A percentile compares a stretch with the other conserved stretches of the same genome.
These are phyloP conservation scores for Papio anubis DNA, from an alignment of 2,113 vertebrate genomes.

Conservation along the genomic window DNA sequence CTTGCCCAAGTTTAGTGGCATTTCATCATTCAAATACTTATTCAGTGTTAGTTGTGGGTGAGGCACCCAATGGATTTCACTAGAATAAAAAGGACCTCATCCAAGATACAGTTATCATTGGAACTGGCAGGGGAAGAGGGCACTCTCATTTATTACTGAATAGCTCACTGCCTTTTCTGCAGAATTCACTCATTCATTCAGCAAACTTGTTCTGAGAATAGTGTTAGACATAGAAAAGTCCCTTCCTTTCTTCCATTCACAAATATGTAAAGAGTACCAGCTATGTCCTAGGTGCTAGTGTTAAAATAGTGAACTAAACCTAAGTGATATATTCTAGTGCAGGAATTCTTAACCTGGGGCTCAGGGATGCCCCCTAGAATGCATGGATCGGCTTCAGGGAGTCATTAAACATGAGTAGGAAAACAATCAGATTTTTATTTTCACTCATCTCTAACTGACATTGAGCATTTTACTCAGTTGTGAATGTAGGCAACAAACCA, in stretches of 20 bases:
- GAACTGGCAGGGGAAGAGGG: not conserved
- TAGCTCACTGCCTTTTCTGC: not conserved
- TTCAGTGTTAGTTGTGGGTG: not conserved
- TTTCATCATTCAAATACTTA: not conserved
- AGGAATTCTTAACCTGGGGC: not conserved
- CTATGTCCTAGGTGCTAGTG: no score
- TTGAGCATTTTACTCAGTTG: not conserved
- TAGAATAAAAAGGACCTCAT: not conserved
- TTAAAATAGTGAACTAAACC: slow-evolving; percentile 13
- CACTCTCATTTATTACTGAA: not conserved
- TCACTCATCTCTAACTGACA: slow-evolving; percentile 3
- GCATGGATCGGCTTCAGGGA: not conserved
- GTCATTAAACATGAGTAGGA: not conserved
- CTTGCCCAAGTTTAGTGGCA: not conserved
- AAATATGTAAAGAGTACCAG: not conserved
- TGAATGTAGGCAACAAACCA: not conserved
- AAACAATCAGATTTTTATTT: not conserved
- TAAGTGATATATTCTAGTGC: not conserved
- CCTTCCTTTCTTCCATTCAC: not conserved
- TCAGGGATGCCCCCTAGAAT: not conserved
- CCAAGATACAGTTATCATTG: not conserved
- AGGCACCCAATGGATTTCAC: not conserved
- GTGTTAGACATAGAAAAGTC: not conserved
- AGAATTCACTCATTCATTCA: not conserved
- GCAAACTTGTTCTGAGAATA: not conserved